Base-by-base conservation (phyloP, 2,888 invertebrate species). In the Dione vanillae region DNA sequence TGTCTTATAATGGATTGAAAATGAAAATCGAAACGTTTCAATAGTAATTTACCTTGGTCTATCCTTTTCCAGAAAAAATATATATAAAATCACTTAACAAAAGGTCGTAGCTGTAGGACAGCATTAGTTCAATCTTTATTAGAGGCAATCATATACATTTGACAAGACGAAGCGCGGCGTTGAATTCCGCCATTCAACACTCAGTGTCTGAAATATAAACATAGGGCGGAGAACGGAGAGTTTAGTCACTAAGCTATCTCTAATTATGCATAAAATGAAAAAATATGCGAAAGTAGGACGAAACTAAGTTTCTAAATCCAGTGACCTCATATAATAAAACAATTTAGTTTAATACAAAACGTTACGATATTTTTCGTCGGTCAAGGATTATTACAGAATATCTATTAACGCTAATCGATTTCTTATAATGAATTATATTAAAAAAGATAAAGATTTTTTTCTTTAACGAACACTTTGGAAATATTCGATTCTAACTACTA, bases 371-470 rank as follows among this genome's bases (percentile, higher is more conserved):
- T 52, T 54, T 65, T 47, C 40, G 19, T 65, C 54, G 74, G 72
- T 74, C 74, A 74, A 70, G 74, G 74, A 70, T 72, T 65, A 56
- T 74, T 72, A 70, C 70, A 69, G 67, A 74, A 72, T 54, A 62
- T n/a, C 45, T 35, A 59, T 54, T 51, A 45, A 65, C 45, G 41
- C 37, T 66, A 70, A 70, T 70, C 35, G 61, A 54, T 66, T 66
- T 70, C 49, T 59, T 65, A 61, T 27, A 59, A 62, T 41, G n/a
- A 20, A 62, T 54, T 43, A 67, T 43, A 40, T 61, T 59, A 67
- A 43, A 41, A 45, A 10, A 40, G 10, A 45, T 61, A 64, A 54
- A 37, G n/a, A 35, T 40, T 2, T 27, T 41, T 61, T 37, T 54
- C 40, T 43, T 41, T 41, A 56, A 40, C 56, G 37, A 56, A 37